These are phyloP conservation scores for Sula dactylatra DNA, from an alignment of 2,113 vertebrate genomes.

Conservation along the genomic window DNA sequence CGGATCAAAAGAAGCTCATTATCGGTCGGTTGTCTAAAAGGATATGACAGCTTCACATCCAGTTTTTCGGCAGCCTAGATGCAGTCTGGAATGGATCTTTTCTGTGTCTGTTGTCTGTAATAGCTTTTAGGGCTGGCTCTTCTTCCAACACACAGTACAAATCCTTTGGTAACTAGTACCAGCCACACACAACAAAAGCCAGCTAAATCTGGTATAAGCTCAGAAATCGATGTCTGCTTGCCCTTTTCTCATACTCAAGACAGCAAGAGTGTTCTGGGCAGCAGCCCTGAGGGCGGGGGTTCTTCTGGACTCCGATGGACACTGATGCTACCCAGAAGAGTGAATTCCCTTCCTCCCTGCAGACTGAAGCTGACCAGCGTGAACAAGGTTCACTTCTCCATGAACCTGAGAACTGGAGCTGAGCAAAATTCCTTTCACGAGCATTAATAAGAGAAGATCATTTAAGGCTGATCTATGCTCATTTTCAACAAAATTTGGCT, in stretches of 20 bases:
- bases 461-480: not conserved
- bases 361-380: not conserved
- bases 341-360: not conserved
- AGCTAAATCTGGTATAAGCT: conserved; percentile 11
- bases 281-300: not conserved
- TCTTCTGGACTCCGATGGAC: not conserved
- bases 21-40: conserved; percentile 14
- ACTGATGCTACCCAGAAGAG: not conserved
- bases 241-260: not conserved
- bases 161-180: conserved; percentile 57
- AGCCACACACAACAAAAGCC: conserved; percentile 45
- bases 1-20: conserved; percentile 28
- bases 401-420: not conserved
- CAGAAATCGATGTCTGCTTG: not conserved
- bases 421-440: not conserved
- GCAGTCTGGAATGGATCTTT: conserved; percentile 49
- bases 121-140: conserved; percentile 44
- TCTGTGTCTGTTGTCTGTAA: conserved; percentile 42
- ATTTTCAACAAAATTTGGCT: not conserved
- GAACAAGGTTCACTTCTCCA: not conserved
- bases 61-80: conserved; percentile 13
- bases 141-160: conserved; percentile 54
- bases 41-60: conserved; percentile 32
- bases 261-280: not conserved
- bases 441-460: not conserved